A percentile compares a stretch with the other conserved stretches of the same genome.
phyloP scores from a whole-genome alignment of 1,140 invertebrate genomes.

The Heliconius melpomene region DNA sequence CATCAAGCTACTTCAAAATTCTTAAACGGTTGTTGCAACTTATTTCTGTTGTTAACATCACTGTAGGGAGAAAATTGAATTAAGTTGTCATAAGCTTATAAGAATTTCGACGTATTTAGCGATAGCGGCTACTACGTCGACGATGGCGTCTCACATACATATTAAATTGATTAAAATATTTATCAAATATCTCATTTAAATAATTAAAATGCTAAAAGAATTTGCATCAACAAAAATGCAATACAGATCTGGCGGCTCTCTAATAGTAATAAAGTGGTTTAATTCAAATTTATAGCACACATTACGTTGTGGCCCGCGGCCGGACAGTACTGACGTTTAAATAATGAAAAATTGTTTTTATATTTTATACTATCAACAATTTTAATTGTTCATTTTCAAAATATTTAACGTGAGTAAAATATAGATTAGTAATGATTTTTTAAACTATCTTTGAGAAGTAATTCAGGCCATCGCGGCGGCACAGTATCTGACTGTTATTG shows the following conservation, averaged over 20 bases:
- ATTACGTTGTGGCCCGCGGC: constrained; percentile 18
- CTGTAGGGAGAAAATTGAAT: too few relatives aligned
- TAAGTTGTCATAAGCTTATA: too few relatives aligned
- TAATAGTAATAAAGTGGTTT: constrained; percentile 28
- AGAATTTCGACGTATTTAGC: too few relatives aligned
- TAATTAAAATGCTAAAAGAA: not conserved
- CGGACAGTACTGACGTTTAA: not conserved
- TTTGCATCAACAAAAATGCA: constrained; percentile 32
- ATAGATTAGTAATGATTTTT: too few relatives aligned
- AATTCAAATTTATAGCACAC: constrained; percentile 32
- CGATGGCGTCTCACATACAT: not conserved
- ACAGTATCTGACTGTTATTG: too few relatives aligned
- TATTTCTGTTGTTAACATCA: too few relatives aligned
- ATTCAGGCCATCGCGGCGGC: too few relatives aligned
- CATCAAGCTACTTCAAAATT: too few relatives aligned
- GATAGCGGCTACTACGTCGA: not conserved
- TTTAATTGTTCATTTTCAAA: not conserved
- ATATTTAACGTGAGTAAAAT: not conserved
- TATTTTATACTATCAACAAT: not conserved
- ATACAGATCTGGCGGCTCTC: constrained; percentile 22
- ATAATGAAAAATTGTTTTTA: constrained; percentile 9
- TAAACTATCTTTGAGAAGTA: too few relatives aligned
- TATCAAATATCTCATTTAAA: not conserved
- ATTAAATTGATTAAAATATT: not conserved
- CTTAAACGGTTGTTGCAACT: too few relatives aligned